Evolutionary conservation across 2,888 invertebrate genomes (phyloP), one percentile per base, ranked within the genome.

Genomic region (Acrobasis repandana): DNA sequence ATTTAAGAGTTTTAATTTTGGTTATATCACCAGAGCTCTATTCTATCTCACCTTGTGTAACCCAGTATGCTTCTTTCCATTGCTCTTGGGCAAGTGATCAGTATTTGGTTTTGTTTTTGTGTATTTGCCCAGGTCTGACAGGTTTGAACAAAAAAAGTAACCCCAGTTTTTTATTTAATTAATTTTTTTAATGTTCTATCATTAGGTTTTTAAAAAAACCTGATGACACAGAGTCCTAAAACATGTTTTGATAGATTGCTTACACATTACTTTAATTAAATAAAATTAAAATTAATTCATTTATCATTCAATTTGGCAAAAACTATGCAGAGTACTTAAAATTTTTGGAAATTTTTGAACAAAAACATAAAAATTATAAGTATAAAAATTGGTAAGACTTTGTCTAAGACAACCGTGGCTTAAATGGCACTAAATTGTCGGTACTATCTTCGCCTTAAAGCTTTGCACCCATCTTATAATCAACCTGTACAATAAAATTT

Each of bases 371-470:
- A 51, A 49, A 28, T 10, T 51, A n/a, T 28, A 51, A 51, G 20
- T n/a, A n/a, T n/a, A n/a, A n/a, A 51, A 51, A 51, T 33, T 50
- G 20, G 51, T 59, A 20, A 46, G 51, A 51, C 59, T 59, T 60
- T 46, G 54, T 47, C 54, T 49, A 56, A 47, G 54, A 60, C 60
- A 61, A 61, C 51, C 46, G 52, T 61, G 58, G 61, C 58, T 61
- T 57, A 61, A 61, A 61, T 58, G 43, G 58, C 52, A 52, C 58
- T 61, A 61, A 58, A 58, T 61, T 50, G 58, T 61, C 61, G 51
- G 33, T 61, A 51, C 51, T 58, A 58, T 14, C 58, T 48, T 57
- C 62, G 18, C 49, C 48, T 62, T 58, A 38, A 47, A 51, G 62
- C 62, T 56, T 58, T 62, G 58, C 58, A 62, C 56, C 58, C 58